Conservation (phyloP, 1,140 invertebrate genomes). For the Medauroidea extradentata region DNA sequence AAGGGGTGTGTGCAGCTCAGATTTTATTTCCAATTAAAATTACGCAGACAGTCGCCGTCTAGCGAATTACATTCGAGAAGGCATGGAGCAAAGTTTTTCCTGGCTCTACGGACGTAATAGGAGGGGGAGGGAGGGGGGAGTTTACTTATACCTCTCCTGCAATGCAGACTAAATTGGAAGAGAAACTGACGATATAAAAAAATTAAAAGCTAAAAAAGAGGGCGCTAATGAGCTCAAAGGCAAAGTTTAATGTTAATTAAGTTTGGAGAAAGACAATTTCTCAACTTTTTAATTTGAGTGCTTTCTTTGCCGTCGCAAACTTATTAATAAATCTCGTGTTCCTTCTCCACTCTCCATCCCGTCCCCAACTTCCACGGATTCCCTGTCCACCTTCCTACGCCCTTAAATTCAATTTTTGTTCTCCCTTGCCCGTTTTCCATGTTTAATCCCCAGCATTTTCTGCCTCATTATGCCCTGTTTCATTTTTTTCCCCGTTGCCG, state of each 20-base stretch:
- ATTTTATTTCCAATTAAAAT: no score
- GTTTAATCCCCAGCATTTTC: constrained; percentile 14
- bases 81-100: no score
- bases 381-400: no score
- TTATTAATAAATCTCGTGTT: constrained; percentile 14
- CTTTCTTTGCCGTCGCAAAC: constrained; percentile 2
- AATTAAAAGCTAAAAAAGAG: background rate
- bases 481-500: constrained; percentile 9
- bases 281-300: constrained; percentile 5
- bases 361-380: no score
- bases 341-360: background rate
- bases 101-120: no score
- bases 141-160: no score
- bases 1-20: no score
- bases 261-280: background rate
- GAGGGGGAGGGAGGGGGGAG: no score
- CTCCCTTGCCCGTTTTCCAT: background rate
- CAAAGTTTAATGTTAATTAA: background rate
- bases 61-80: no score
- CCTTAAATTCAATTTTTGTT: no score
- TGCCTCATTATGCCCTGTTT: constrained; percentile 12
- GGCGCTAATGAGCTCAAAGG: background rate
- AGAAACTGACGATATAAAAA: background rate
- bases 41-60: no score
- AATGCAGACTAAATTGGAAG: no score